These are phyloP conservation scores for Pygoscelis adeliae DNA, from an alignment of 2,113 vertebrate species.

Conservation along the genomic window DNA sequence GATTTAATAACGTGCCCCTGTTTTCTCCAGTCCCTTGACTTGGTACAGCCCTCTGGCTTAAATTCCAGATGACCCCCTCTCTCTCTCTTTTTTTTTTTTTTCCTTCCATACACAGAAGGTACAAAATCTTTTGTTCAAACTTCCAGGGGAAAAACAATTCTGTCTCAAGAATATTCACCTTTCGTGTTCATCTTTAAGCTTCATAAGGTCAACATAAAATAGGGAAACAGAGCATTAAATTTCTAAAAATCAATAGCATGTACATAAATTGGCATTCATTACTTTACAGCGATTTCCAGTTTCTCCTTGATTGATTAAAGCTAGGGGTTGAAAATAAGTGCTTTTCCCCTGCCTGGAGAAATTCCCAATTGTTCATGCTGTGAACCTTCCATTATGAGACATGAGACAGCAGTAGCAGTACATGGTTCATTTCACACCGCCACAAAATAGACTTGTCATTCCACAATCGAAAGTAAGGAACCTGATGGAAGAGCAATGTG, in stretches of 20 bases:
- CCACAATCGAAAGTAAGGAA: conserved; percentile 67
- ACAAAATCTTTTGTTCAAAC: background rate
- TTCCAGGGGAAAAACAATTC: background rate
- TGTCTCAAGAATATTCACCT: conserved; percentile 41
- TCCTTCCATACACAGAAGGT: background rate
- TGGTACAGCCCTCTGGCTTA: conserved; percentile 22
- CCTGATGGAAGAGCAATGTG: conserved; percentile 64
- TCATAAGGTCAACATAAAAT: conserved; percentile 56
- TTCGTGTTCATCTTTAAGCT: conserved; percentile 43
- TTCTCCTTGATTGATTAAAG: conserved; percentile 75
- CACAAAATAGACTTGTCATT: conserved; percentile 74
- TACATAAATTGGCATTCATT: conserved; percentile 67
- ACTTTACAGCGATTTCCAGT: conserved; percentile 62
- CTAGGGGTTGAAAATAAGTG: conserved; percentile 69
- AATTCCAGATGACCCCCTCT: background rate
- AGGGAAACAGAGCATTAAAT: conserved; percentile 67
- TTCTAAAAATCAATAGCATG: conserved; percentile 60
- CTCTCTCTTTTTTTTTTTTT: background rate
- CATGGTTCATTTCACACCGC: conserved; percentile 66
- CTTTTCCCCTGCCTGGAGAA: conserved; percentile 70
- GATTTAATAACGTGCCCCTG: conserved; percentile 1
- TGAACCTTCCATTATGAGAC: conserved; percentile 74
- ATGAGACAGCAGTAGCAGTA: conserved; percentile 59
- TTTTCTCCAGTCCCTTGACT: background rate
- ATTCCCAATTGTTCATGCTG: conserved; percentile 68